A percentile compares a stretch with the other conserved stretches of the same genome.
Conservation (phyloP, 2,113 vertebrate genomes). For the Gambusia holbrooki region DNA sequence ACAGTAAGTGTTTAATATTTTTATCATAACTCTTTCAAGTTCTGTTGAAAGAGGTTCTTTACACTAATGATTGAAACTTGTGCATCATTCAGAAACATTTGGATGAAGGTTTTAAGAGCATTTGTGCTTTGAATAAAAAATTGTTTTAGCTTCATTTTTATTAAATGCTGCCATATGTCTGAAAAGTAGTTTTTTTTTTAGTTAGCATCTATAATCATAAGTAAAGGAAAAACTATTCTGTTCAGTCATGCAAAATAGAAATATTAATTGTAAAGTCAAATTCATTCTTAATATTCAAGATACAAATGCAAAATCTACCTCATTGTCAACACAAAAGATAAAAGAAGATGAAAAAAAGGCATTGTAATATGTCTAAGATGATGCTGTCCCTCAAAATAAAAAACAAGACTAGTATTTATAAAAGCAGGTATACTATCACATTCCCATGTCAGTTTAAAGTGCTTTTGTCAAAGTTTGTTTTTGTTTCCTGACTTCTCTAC, state of each 20-base stretch:
- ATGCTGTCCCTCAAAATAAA: too few relatives aligned
- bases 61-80: not conserved
- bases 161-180: not conserved
- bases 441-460: too few relatives aligned
- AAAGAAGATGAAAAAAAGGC: too few relatives aligned
- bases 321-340: too few relatives aligned
- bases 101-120: not conserved
- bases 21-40: slow-evolving; percentile 38
- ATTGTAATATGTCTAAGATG: too few relatives aligned
- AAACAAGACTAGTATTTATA: too few relatives aligned
- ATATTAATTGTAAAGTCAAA: too few relatives aligned
- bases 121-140: slow-evolving; percentile 2
- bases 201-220: not conserved
- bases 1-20: slow-evolving; percentile 47
- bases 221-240: too few relatives aligned
- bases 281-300: too few relatives aligned
- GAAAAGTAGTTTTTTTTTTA: not conserved
- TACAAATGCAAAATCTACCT: too few relatives aligned
- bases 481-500: not conserved
- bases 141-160: not conserved
- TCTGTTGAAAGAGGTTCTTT: slow-evolving; percentile 4
- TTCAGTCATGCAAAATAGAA: too few relatives aligned
- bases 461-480: not conserved
- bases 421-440: too few relatives aligned
- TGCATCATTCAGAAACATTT: slow-evolving; percentile 5